Percentiles rank a stretch among this genome's conserved stretches.
phyloP scores from a whole-genome alignment of 2,797 vertebrate genomes.

The Orestias chungarensis region DNA sequence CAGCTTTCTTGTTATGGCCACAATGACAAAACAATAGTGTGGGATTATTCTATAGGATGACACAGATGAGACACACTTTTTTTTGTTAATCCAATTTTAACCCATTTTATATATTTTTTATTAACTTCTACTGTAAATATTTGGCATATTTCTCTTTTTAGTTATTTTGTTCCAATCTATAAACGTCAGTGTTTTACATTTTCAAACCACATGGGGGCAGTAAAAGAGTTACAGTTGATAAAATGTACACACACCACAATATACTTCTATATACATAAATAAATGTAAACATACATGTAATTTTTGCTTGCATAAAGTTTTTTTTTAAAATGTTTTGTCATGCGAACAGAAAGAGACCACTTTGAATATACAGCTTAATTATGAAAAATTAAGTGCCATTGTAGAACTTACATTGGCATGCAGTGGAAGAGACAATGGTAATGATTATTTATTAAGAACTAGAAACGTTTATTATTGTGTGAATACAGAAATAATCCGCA shows the following conservation, averaged over 20 bases:
- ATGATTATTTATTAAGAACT: not conserved
- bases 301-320: not conserved
- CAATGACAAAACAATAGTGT: no score
- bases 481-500: not conserved
- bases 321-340: not conserved
- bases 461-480: no score
- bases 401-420: not conserved
- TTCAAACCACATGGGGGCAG: constrained; percentile 7
- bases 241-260: not conserved
- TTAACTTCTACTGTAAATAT: no score
- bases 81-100: no score
- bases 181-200: not conserved
- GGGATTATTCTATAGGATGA: no score
- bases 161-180: no score
- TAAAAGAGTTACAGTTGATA: not conserved
- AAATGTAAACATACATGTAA: not conserved
- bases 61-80: no score
- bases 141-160: no score
- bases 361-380: not conserved
- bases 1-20: no score
- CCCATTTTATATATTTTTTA: not conserved
- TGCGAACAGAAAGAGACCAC: not conserved
- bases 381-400: not conserved
- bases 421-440: not conserved
- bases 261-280: not conserved